Percentiles rank a stretch among this genome's conserved stretches.
phyloP scores from a whole-genome alignment of 1,140 invertebrate genomes.

The Diplogasteroides magnus region DNA sequence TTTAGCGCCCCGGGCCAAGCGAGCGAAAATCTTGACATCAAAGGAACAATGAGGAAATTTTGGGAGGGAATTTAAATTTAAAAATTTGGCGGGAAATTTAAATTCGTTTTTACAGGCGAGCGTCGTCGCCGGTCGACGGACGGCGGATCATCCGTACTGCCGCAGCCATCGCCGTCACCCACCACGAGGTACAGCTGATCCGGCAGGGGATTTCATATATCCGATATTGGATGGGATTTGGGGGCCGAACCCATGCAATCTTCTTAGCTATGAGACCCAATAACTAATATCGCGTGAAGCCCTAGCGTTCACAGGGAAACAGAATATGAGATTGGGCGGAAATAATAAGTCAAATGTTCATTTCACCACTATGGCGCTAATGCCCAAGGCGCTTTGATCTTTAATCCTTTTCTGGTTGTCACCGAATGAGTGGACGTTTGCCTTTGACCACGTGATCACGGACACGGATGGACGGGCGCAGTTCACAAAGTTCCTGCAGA shows the following conservation, averaged over 20 bases:
- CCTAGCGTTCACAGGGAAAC: background rate
- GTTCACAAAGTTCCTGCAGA: conserved; percentile 35
- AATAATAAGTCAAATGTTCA: too few species aligned
- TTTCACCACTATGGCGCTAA: too few species aligned
- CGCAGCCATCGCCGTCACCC: conserved; percentile 15
- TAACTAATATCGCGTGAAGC: background rate
- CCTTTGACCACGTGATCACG: conserved; percentile 33
- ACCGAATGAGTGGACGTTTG: conserved; percentile 36
- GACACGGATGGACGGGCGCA: conserved; percentile 31
- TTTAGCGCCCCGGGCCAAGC: too few species aligned
- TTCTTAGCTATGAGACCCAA: background rate
- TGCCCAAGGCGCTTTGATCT: too few species aligned
- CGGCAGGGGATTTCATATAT: conserved; percentile 4
- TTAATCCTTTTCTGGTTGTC: background rate
- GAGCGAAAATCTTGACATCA: too few species aligned
- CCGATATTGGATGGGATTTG: background rate
- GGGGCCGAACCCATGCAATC: background rate
- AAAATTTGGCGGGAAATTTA: background rate
- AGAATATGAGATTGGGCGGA: too few species aligned
- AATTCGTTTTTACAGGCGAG: conserved; percentile 23
- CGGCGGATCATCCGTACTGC: conserved; percentile 15
- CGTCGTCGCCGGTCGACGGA: conserved; percentile 31
- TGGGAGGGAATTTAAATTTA: too few species aligned
- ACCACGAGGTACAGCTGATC: conserved; percentile 9
- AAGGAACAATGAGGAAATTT: too few species aligned